A percentile compares a stretch with the other conserved stretches of the same genome.
phyloP scores from a whole-genome alignment of 2,888 invertebrate genomes.

The Linnaemya tessellans region DNA sequence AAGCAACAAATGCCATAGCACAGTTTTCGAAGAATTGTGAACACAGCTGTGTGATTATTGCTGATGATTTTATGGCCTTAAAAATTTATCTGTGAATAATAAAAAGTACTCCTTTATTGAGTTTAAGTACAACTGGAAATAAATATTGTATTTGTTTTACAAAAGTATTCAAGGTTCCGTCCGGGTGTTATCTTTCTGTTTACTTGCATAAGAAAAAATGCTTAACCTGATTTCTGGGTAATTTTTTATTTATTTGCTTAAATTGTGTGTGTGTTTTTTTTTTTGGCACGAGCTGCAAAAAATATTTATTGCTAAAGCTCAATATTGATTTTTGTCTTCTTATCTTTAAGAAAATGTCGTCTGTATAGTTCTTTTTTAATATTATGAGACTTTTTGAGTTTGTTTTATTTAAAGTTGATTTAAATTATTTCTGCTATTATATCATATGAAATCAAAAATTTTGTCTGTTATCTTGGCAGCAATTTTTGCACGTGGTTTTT shows the following conservation, averaged over 20 bases:
- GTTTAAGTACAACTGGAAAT: neutral
- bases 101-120: neutral
- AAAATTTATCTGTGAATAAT: slow-evolving; percentile 37
- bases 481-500: too few species aligned
- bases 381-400: neutral
- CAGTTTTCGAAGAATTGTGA: slow-evolving; percentile 10
- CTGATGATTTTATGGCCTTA: slow-evolving; percentile 28
- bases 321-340: slow-evolving; percentile 36
- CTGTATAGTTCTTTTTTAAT: neutral
- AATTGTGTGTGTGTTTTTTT: slow-evolving; percentile 19
- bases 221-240: slow-evolving; percentile 60
- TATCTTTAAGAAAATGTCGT: neutral
- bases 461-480: too few species aligned
- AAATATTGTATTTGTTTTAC: slow-evolving; percentile 15
- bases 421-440: too few species aligned
- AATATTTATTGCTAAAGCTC: slow-evolving; percentile 3
- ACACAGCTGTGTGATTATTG: slow-evolving; percentile 53
- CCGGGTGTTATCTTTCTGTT: slow-evolving; percentile 33
- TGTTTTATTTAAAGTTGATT: neutral
- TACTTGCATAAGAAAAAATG: neutral
- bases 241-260: slow-evolving; percentile 25
- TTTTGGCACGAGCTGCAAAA: slow-evolving; percentile 61
- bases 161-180: slow-evolving; percentile 33
- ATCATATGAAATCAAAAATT: neutral
- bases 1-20: slow-evolving; percentile 15